Conservation (phyloP, 2,797 vertebrate genomes). For the Scyliorhinus canicula region DNA sequence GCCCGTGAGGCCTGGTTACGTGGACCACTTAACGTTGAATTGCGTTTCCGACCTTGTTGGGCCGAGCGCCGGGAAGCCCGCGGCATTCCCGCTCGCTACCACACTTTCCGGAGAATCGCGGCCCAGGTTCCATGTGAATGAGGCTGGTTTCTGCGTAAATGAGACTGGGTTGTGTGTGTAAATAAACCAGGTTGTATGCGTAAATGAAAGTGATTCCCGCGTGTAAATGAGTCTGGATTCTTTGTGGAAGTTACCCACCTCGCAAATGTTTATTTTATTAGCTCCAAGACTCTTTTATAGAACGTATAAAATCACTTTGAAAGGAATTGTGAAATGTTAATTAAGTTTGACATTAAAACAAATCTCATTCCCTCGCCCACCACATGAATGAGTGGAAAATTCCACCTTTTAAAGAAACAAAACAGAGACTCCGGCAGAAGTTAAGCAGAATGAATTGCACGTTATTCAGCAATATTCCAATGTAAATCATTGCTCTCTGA, state of each 20-base stretch:
- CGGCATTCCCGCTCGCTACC: no score
- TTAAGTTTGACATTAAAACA: neutral
- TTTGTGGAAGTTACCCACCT: neutral
- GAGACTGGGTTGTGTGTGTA: no score
- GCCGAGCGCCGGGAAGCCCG: no score
- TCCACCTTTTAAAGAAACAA: neutral
- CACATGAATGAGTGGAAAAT: neutral
- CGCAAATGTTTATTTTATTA: neutral
- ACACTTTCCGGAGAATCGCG: no score
- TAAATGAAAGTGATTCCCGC: no score
- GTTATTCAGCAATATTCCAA: neutral
- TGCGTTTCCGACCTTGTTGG: no score
- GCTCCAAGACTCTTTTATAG: neutral
- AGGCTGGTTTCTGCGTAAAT: no score
- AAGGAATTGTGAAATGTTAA: neutral
- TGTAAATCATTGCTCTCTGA: neutral
- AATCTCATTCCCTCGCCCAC: neutral
- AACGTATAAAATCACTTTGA: neutral
- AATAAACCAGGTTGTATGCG: no score
- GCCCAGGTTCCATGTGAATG: no score
- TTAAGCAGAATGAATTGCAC: neutral
- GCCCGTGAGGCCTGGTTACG: no score
- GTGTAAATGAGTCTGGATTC: no score
- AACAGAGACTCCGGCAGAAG: neutral
- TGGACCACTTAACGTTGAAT: no score